Base-by-base conservation (phyloP, 2,113 vertebrate species). In the Tringa solitaria region DNA sequence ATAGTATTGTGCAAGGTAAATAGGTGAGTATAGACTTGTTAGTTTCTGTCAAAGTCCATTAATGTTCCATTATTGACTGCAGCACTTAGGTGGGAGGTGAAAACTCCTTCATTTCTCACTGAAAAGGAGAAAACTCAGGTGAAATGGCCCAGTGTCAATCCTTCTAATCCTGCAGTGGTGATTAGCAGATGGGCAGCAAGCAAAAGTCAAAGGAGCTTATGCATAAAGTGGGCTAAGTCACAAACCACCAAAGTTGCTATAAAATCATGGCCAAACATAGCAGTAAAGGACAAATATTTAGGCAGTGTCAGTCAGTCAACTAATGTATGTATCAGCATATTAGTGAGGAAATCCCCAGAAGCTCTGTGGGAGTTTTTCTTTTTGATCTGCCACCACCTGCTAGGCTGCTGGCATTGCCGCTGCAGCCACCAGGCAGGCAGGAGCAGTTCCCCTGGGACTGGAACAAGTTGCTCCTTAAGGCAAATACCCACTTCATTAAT, bases 281-380 rank as follows among this genome's bases (percentile, higher is more conserved):
- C 93, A 97, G 91, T 46, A 54, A 89, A 97, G 97, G 89, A 90
- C 90, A 97, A 97, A 95, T 95, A 95, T 96, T 97, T 97, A 93
- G 92, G 95, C 89, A 95, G 57, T 96, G 95, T 95, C 93, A 96
- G 94, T 95, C 93, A 97, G 88, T 80, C 83, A 95, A 78, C 89
- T 95, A 87, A 87, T 65, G 91, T 97, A 95, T 92, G 86, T 90
- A 96, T 95, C 96, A 96, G 77, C 89, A 95, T 94, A 95, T 96
- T 95, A 89, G 94, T 89, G 85, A 95, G 94, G 96, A 97, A 96
- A 97, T 97, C 95, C 94, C 92, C 95, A 94, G 87, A 83, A 95
- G 83, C 97, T 90, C 89, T 75, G 85, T 90, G 94, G 95, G 93
- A 97, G 90, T 73, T 93, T 96, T 87, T 41, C 92, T 59, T 89